phyloP scores from a whole-genome alignment of 2,113 vertebrate species.

The Melanocharis versteri region DNA sequence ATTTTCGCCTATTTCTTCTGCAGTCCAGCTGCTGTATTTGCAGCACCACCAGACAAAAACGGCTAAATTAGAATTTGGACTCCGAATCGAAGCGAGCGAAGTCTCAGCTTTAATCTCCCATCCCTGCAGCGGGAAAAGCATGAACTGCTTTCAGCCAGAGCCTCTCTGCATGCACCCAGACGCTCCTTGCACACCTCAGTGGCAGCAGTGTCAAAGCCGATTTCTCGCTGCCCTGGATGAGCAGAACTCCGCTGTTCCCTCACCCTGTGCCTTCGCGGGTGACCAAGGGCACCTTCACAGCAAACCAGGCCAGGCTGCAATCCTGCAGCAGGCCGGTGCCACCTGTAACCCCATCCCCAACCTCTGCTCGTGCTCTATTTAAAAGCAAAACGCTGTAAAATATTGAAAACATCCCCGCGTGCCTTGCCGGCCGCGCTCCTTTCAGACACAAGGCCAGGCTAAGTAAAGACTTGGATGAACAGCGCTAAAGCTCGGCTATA shows the following conservation, averaged over 20 bases:
- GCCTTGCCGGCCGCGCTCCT: not conserved
- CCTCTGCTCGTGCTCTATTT: not conserved
- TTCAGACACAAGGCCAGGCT: not conserved
- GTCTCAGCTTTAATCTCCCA: not conserved
- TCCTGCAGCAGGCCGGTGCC: not conserved
- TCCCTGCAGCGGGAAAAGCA: not conserved
- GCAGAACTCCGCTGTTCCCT: not conserved
- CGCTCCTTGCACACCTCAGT: not conserved
- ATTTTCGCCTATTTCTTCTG: not conserved
- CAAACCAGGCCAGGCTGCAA: not conserved
- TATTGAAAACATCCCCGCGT: not conserved
- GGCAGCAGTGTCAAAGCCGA: not conserved
- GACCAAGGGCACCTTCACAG: constrained; percentile 7
- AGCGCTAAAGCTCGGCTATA: constrained; percentile 39
- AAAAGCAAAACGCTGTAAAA: constrained; percentile 36
- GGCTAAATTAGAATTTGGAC: not conserved
- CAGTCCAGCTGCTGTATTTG: not conserved
- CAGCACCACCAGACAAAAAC: not conserved
- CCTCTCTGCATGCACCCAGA: accelerated
- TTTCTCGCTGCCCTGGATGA: not conserved
- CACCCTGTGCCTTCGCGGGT: not conserved
- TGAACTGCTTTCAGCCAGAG: not conserved
- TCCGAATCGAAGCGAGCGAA: not conserved
- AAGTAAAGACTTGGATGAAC: constrained; percentile 34
- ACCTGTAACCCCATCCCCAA: not conserved